Conservation (phyloP, 1,140 invertebrate genomes). For the Drosophila rufa region DNA sequence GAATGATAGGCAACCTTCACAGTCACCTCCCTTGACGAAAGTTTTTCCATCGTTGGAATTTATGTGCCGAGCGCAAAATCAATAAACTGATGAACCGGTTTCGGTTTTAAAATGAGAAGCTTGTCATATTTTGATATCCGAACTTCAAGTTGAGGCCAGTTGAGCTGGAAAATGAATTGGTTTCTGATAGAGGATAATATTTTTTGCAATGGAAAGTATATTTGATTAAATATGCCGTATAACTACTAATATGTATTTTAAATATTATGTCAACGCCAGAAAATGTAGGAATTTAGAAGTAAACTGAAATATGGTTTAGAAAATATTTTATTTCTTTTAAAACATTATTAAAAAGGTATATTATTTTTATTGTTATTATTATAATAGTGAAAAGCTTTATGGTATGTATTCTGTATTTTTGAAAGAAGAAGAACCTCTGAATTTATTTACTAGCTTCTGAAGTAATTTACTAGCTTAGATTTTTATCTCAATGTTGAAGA, state of each 20-base stretch:
- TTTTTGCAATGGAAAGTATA: background rate
- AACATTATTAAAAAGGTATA: no score
- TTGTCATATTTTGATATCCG: constrained; percentile 1
- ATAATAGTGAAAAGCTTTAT: no score
- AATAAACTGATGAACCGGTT: constrained; percentile 70
- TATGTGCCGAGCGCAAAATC: constrained; percentile 75
- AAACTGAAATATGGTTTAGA: background rate
- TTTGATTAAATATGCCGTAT: background rate
- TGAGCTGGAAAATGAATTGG: background rate
- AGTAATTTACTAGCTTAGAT: background rate
- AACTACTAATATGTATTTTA: background rate
- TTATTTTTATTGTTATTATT: no score
- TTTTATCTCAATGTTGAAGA: background rate
- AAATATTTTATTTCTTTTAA: no score
- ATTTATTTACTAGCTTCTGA: background rate
- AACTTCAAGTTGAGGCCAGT: constrained; percentile 2
- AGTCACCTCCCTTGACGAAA: constrained; percentile 39
- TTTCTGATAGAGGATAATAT: constrained; percentile 6
- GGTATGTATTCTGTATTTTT: no score
- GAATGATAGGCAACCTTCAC: constrained; percentile 3
- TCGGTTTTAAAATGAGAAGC: constrained; percentile 24
- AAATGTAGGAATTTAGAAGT: background rate
- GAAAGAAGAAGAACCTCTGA: background rate
- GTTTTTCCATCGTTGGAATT: constrained; percentile 58
- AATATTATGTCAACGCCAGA: background rate